Evolutionary conservation across 1,140 invertebrate species (phyloP).

Genomic region (Nilaparvata lugens): DNA sequence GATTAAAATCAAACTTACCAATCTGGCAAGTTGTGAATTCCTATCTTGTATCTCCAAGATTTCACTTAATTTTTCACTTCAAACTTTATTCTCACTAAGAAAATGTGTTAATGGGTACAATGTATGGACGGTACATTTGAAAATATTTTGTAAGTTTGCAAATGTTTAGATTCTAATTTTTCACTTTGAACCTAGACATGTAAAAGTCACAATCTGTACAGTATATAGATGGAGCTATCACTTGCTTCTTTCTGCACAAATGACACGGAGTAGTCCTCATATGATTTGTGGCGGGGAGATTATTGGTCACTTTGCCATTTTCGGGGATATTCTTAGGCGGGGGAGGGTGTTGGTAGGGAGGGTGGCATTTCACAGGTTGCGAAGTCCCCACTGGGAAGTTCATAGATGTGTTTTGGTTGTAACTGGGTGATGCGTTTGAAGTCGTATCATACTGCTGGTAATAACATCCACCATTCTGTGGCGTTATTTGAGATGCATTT

Average conservation of each 20-base stretch:
- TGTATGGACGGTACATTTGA: too few species aligned
- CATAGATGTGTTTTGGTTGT: constrained; percentile 12
- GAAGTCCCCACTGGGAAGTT: constrained; percentile 3
- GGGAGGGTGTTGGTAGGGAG: constrained; percentile 36
- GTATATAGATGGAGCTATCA: constrained; percentile 63
- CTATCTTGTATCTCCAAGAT: too few species aligned
- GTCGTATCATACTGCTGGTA: constrained; percentile 2
- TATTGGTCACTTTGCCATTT: constrained; percentile 7
- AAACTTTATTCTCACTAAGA: too few species aligned
- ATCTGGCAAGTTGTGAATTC: too few species aligned
- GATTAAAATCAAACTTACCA: too few species aligned
- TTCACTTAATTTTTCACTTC: constrained; percentile 43
- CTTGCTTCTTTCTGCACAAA: constrained; percentile 72
- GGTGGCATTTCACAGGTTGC: constrained; percentile 18
- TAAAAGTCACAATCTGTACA: constrained; percentile 87
- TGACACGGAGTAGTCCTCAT: constrained; percentile 51
- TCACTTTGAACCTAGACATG: constrained; percentile 72
- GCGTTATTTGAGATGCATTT: background rate
- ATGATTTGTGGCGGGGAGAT: constrained; percentile 1
- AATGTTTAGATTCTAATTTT: too few species aligned
- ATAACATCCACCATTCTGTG: background rate
- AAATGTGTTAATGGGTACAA: too few species aligned
- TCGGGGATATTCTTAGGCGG: constrained; percentile 25
- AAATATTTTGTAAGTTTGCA: too few species aligned
- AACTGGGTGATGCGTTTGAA: constrained; percentile 17